Evolutionary conservation across 2,113 vertebrate genomes (phyloP).

Genomic region (Python bivittatus): DNA sequence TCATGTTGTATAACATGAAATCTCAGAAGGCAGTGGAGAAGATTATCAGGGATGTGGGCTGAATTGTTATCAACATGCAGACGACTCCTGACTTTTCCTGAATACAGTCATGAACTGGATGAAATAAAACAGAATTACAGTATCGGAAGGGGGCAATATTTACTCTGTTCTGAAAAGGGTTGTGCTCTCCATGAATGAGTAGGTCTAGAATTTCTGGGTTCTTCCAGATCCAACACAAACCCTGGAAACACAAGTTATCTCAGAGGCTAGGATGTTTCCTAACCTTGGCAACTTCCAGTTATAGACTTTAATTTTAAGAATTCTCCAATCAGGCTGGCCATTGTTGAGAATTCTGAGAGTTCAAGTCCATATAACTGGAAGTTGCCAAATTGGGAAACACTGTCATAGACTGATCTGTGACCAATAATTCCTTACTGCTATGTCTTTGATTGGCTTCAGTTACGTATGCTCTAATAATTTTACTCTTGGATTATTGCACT

Average conservation of each 20-base stretch:
- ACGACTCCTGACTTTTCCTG: no score
- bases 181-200: not conserved
- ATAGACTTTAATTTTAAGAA: not conserved
- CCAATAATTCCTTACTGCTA: not conserved
- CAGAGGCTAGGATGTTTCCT: not conserved
- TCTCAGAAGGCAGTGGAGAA: no score
- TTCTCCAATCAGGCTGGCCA: not conserved
- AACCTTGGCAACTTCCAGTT: not conserved
- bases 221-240: not conserved
- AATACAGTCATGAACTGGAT: not conserved
- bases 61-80: no score
- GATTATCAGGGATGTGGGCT: no score
- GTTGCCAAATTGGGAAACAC: not conserved
- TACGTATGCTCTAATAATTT: not conserved
- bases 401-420: not conserved
- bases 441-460: not conserved
- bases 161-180: not conserved
- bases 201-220: not conserved
- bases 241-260: not conserved
- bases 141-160: not conserved
- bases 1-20: no score
- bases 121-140: not conserved
- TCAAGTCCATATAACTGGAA: not conserved
- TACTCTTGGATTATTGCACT: not conserved
- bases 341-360: not conserved